phyloP scores from a whole-genome alignment of 2,797 vertebrate genomes.

The Falco peregrinus region DNA sequence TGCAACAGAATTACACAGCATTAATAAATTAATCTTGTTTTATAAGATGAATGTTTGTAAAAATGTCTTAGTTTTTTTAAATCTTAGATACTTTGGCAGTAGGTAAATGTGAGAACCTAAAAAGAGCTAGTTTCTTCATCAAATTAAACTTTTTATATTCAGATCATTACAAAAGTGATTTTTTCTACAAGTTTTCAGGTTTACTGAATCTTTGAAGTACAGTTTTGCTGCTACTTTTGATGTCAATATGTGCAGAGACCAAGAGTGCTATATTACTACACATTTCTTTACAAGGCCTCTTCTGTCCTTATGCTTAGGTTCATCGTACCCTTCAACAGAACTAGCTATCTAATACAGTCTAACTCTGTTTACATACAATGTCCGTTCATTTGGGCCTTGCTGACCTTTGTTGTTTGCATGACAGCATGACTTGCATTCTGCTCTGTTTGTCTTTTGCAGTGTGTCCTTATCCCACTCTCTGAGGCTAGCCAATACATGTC shows the following conservation, averaged over 20 bases:
- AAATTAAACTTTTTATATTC: background rate
- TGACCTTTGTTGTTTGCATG: slow-evolving; percentile 53
- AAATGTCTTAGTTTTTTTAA: background rate
- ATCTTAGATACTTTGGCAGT: background rate
- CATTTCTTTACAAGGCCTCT: background rate
- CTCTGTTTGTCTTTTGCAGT: slow-evolving; percentile 17
- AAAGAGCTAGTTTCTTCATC: background rate
- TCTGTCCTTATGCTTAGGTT: background rate
- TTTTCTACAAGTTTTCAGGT: background rate
- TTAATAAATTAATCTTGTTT: background rate
- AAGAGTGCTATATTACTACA: fast-evolving
- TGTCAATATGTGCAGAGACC: background rate
- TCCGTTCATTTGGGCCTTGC: background rate
- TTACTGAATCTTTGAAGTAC: background rate
- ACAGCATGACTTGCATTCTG: background rate
- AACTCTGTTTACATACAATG: background rate
- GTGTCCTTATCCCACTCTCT: background rate
- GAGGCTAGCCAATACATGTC: background rate
- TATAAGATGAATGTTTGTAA: background rate
- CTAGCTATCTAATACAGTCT: background rate
- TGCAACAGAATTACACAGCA: background rate
- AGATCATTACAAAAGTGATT: background rate
- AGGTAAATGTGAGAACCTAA: background rate
- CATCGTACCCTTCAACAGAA: background rate
- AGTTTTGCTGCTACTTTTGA: background rate